Conservation (phyloP, 2,797 vertebrate genomes). For the Cryptoprocta ferox region DNA sequence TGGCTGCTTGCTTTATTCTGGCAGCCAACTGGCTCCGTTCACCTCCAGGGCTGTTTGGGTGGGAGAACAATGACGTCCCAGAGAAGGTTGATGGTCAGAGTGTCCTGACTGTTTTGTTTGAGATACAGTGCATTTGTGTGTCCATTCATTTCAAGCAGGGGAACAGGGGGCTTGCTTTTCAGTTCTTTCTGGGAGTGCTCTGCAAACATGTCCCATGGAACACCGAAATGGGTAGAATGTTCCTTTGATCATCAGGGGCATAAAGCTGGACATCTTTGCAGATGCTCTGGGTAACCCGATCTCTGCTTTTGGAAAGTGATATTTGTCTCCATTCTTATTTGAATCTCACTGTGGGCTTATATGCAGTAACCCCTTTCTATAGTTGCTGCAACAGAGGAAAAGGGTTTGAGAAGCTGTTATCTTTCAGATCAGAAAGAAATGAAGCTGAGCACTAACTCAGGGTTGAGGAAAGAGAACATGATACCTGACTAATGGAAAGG, state of each 20-base stretch:
- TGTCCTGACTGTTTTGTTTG: not conserved
- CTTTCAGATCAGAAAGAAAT: not conserved
- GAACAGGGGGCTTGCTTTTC: not conserved
- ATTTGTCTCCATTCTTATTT: not conserved
- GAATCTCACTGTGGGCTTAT: not conserved
- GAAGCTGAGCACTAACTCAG: not conserved
- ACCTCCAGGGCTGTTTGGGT: not conserved
- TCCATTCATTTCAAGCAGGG: not conserved
- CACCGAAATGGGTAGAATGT: not conserved
- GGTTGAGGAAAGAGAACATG: not conserved
- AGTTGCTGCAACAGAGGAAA: not conserved
- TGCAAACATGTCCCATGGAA: not conserved
- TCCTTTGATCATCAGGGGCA: not conserved
- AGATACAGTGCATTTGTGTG: not conserved
- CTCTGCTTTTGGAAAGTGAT: not conserved
- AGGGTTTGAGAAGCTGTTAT: not conserved
- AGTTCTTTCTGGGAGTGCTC: not conserved
- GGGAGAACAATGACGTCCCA: not conserved
- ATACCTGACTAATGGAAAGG: not conserved
- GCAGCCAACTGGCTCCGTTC: not conserved
- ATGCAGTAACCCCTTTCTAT: not conserved
- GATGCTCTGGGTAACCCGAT: not conserved
- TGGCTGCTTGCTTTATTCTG: not conserved
- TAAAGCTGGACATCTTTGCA: not conserved
- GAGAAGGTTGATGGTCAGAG: not conserved